Percentiles rank a stretch among this genome's conserved stretches.
Conservation (phyloP, 2,113 vertebrate genomes). For the Saguinus midas region DNA sequence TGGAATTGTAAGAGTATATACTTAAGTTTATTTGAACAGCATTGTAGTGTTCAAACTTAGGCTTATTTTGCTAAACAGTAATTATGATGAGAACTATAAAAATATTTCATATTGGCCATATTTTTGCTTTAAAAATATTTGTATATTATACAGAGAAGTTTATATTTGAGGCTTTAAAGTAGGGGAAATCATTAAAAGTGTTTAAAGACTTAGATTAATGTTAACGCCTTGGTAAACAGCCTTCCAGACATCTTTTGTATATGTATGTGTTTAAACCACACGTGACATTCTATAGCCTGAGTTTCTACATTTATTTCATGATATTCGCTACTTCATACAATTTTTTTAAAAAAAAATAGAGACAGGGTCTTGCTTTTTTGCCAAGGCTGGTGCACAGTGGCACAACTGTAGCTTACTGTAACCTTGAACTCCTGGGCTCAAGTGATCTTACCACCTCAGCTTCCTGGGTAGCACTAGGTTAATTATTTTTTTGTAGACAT, state of each 20-base stretch:
- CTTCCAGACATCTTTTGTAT: not conserved
- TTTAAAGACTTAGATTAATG: not conserved
- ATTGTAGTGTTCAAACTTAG: not conserved
- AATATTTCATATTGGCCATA: not conserved
- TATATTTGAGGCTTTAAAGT: not conserved
- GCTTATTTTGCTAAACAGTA: not conserved
- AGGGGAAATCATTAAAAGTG: not conserved
- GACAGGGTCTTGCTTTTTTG: too few species aligned
- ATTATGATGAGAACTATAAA: constrained; percentile 35
- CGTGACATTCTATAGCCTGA: not conserved
- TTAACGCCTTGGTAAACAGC: not conserved
- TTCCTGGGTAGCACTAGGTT: too few species aligned
- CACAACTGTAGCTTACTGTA: too few species aligned
- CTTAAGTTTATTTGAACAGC: constrained; percentile 32
- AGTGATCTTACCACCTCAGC: too few species aligned
- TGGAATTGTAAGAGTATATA: not conserved
- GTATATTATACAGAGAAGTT: not conserved
- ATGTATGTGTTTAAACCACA: not conserved
- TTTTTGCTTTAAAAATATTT: constrained; percentile 34
- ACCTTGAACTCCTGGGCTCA: too few species aligned
- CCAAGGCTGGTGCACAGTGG: too few species aligned
- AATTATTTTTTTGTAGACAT: too few species aligned
- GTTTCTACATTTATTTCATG: not conserved
- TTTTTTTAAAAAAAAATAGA: too few species aligned
- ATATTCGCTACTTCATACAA: not conserved